Evolutionary conservation across 2,888 invertebrate species (phyloP), one percentile per base, ranked within the genome.

Genomic region (Selenia dentaria): DNA sequence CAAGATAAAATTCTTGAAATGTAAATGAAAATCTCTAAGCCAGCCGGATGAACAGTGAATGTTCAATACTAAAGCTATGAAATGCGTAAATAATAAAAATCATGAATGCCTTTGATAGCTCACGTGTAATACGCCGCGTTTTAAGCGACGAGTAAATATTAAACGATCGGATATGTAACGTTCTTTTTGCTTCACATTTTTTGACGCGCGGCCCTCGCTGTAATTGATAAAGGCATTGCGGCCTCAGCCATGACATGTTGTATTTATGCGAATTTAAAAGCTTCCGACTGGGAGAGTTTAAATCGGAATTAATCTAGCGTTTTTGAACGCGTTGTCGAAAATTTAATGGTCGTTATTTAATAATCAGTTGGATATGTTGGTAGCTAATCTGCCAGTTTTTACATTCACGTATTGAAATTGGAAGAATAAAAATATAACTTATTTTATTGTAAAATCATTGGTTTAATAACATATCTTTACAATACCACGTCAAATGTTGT

Each of bases 181-280:
- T 62, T 55, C 61, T 67, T 72, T 70, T 58, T 65, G 62, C 62
- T 69, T 67, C 60, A 67, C 72, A 42, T 79, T 77, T 69, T 85
- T 77, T 76, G 74, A 74, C 77, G 70, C 68, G 70, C 67, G 67
- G 64, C 67, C 67, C 71, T 67, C 67, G 62, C 67, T 76, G 82
- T 87, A 85, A 87, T 85, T 88, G 88, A 86, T 87, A 84, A 86
- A 85, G 84, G 87, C 79, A 74, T 72, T 62, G 64, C 71, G 66
- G 49, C 38, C 63, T 67, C 67, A 58, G 60, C 74, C 82, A 69
- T 80, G 82, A 83, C 85, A 83, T 87, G 83, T 76, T 80, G 78
- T 84, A 87, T 88, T 86, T 85, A 88, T 83, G 79, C 74, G 80
- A 75, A 78, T 87, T 87, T 86, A 87, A 88, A 86, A 83, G 85